Percentiles rank a stretch among this genome's conserved stretches.
phyloP scores from a whole-genome alignment of 1,140 invertebrate species.

The Amphibalanus amphitrite region DNA sequence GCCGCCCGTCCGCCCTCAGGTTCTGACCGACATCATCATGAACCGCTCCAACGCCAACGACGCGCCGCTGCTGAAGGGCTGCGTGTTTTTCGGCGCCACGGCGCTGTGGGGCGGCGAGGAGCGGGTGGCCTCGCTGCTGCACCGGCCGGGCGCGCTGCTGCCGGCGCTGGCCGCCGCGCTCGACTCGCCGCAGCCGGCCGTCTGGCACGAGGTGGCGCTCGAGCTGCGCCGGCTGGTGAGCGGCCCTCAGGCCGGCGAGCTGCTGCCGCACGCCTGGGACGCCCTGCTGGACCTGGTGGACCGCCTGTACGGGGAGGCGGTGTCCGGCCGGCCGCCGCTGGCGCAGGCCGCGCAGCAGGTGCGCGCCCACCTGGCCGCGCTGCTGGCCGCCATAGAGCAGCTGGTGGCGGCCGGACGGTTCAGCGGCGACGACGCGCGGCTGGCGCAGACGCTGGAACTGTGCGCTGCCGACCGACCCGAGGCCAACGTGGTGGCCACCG shows the following conservation, averaged over 20 bases:
- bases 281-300: background rate
- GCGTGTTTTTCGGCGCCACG: background rate
- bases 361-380: background rate
- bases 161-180: no score
- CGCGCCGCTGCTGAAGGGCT: background rate
- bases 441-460: no score
- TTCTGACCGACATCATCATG: background rate
- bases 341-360: no score
- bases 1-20: background rate
- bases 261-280: conserved; percentile 2
- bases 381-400: background rate
- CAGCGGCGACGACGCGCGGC: background rate
- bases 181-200: no score
- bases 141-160: no score
- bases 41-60: background rate
- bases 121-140: no score
- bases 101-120: no score
- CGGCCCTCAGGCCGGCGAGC: no score
- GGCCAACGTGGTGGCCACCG: no score
- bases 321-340: no score
- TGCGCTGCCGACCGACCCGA: no score
- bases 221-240: background rate
- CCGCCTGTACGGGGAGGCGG: background rate
- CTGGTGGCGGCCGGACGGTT: no score
- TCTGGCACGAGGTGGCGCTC: background rate